Base-by-base conservation (phyloP, 1,140 invertebrate genomes). In the Drosophila murphyi region DNA sequence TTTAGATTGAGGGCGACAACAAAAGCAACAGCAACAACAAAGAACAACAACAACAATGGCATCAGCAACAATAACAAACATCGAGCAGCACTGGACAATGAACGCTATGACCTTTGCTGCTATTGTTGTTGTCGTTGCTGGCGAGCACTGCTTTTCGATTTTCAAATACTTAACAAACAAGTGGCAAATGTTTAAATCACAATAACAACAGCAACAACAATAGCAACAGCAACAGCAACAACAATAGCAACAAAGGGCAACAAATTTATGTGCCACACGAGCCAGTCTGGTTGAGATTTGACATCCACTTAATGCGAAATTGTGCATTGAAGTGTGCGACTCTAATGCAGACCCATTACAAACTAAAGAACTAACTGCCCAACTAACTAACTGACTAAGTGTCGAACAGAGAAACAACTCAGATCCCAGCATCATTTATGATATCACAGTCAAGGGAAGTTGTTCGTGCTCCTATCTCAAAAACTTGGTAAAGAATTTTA, bases 241-340 rank as follows among this genome's bases (percentile, higher is more conserved):
- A 51, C 54, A 60, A 52, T 57, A 76, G 48, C 50, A 41, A 50
- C 31, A 61, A 60, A 60, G 61, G 75, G 12, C 78, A 69, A 71
- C 50, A 80, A 86, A 77, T 86, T 87, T 76, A 86, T 86, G 73
- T 76, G 76, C 60, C 69, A 81, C 82, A 87, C 82, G 82, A 82
- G 82, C 82, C 82, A 82, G 78, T 86, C 82, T 82, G 75, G 71
- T 51, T 51, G 61, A 72, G 57, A 68, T 65, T 64, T 65, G 45
- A 34, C 34, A 57, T 61, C 63, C 60, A 74, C 45, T 43, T 47
- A 31, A 72, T 54, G 65, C 3, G 20, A 41, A 56, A 56, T 56
- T 5, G 54, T 4, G 4, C 39, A 29, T 54, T 54, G 51, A 37
- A 35, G 51, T 35, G n/a, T 35, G 5, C 6, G 32, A 8, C 31